Percentiles rank a stretch among this genome's conserved stretches.
These are phyloP conservation scores for Sisor rabdophorus DNA, from an alignment of 2,113 vertebrate species.

Conservation along the genomic window DNA sequence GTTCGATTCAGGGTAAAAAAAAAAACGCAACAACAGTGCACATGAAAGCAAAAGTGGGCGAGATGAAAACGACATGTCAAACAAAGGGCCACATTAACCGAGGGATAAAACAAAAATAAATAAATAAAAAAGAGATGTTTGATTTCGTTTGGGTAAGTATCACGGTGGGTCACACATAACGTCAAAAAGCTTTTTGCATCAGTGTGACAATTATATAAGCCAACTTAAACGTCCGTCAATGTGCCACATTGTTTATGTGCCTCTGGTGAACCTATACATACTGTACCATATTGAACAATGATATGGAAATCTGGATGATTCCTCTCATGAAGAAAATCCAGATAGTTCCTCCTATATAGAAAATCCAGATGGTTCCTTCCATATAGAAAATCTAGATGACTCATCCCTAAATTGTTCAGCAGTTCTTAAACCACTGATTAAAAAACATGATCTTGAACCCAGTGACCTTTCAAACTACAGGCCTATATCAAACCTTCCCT, in stretches of 20 bases:
- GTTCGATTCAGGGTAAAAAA: slow-evolving; percentile 53
- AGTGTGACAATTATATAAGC: slow-evolving; percentile 74
- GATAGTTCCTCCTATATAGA: too few species aligned
- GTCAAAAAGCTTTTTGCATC: slow-evolving; percentile 80
- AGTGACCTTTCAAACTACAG: too few species aligned
- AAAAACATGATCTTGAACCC: too few species aligned
- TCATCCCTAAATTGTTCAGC: too few species aligned
- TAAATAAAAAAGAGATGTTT: slow-evolving; percentile 66
- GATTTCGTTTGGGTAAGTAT: slow-evolving; percentile 77
- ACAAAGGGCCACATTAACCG: slow-evolving; percentile 74
- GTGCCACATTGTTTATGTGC: slow-evolving; percentile 72
- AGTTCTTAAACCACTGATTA: too few species aligned
- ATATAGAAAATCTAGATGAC: too few species aligned
- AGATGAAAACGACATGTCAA: slow-evolving; percentile 76
- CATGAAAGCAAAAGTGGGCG: slow-evolving; percentile 75
- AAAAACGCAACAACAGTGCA: slow-evolving; percentile 64
- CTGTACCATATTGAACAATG: slow-evolving; percentile 28
- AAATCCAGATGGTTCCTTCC: too few species aligned
- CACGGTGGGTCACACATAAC: slow-evolving; percentile 75
- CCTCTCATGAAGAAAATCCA: too few species aligned
- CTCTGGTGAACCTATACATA: slow-evolving; percentile 71
- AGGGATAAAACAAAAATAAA: slow-evolving; percentile 73
- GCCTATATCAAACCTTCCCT: too few species aligned
- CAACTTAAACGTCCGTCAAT: slow-evolving; percentile 66
- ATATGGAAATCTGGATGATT: too few species aligned